Evolutionary conservation across 2,797 vertebrate species (phyloP).

Genomic region (Lacerta agilis): DNA sequence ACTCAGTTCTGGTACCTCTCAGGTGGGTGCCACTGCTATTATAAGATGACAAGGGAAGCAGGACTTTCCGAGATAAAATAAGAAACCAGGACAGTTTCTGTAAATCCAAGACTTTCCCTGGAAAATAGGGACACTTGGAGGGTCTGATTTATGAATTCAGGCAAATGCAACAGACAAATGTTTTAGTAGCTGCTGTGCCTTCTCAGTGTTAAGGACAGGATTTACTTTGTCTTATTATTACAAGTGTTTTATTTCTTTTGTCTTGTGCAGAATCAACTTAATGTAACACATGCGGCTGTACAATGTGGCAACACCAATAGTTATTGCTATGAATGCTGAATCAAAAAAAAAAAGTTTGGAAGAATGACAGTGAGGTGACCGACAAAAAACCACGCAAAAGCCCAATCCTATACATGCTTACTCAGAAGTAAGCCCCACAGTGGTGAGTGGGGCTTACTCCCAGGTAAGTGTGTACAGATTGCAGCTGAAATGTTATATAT

Average conservation of each 20-base stretch:
- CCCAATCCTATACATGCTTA: background rate
- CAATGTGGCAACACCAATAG: background rate
- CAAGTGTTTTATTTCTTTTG: background rate
- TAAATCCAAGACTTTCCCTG: too few relatives aligned
- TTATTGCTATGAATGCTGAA: slow-evolving; percentile 33
- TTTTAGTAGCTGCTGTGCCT: background rate
- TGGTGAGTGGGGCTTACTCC: background rate
- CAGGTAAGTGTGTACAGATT: background rate
- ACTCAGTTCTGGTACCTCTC: too few relatives aligned
- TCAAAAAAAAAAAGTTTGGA: slow-evolving; percentile 27
- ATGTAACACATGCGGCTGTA: slow-evolving; percentile 11
- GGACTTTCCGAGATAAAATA: too few relatives aligned
- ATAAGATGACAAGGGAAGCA: too few relatives aligned
- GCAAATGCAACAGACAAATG: background rate
- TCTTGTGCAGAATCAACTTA: slow-evolving; percentile 18
- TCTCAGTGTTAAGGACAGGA: background rate
- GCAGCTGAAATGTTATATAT: slow-evolving; percentile 7
- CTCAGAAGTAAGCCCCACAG: background rate
- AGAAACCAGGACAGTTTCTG: too few relatives aligned
- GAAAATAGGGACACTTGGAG: too few relatives aligned
- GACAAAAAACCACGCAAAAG: slow-evolving; percentile 5
- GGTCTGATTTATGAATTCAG: background rate
- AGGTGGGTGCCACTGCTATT: too few relatives aligned
- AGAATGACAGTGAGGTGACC: slow-evolving; percentile 37
- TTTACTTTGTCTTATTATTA: slow-evolving; percentile 11